Conservation (phyloP, 2,888 invertebrate species). For the Ichneumoninae sp. region DNA sequence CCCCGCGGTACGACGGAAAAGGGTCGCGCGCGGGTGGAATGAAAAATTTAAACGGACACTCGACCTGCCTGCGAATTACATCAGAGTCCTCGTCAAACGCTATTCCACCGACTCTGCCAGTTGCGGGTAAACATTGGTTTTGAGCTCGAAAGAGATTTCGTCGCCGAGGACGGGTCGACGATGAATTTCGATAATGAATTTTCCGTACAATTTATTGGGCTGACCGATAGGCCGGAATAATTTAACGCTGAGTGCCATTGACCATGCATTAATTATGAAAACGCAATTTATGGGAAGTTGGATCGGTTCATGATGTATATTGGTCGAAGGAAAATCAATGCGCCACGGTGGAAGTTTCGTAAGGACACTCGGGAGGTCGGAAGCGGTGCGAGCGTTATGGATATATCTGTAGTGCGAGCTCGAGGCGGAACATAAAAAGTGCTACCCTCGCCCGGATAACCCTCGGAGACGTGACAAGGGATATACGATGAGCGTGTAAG, state of each 20-base stretch:
- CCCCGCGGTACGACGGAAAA: constrained; percentile 42
- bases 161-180: background rate
- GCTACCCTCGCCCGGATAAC: constrained; percentile 52
- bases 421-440: constrained; percentile 40
- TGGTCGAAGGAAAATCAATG: constrained; percentile 43
- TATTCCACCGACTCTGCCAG: constrained; percentile 36
- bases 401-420: constrained; percentile 12
- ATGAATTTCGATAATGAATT: constrained; percentile 39
- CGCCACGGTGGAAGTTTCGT: background rate
- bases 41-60: constrained; percentile 55
- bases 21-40: constrained; percentile 32
- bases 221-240: constrained; percentile 9
- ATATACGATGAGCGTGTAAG: constrained; percentile 31
- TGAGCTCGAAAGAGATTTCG: constrained; percentile 2
- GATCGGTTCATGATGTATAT: constrained; percentile 34
- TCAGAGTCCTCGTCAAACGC: constrained; percentile 33
- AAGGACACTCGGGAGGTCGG: background rate
- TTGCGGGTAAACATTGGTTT: constrained; percentile 37
- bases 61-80: constrained; percentile 43
- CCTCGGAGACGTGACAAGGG: constrained; percentile 51
- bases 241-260: constrained; percentile 5
- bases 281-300: constrained; percentile 5
- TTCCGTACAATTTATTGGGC: constrained; percentile 34
- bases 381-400: background rate
- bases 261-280: constrained; percentile 11